Evolutionary conservation across 2,113 vertebrate species (phyloP), one percentile per base, ranked within the genome.

Genomic region (Limanda limanda): DNA sequence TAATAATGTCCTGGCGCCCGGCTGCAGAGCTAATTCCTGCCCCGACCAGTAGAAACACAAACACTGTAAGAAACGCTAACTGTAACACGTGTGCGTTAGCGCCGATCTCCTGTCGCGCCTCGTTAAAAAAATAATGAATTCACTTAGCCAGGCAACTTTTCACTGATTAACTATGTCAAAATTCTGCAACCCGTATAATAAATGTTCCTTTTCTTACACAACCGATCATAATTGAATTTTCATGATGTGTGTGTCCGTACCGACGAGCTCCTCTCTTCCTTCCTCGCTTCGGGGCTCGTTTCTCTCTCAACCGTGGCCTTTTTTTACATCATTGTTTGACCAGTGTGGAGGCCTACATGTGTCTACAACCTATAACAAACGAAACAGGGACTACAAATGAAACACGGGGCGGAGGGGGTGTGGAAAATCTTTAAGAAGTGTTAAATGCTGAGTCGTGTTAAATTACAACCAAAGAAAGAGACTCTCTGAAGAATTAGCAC

Each of bases 401-500:
- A 86, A 88, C 81, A 70, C 83, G 25, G 25, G 25, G 25, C 3
- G 25, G 25, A 82, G 85, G 81, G 83, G 74, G 62, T 83, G 87
- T 7, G 47, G 47, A 95, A 95, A 95, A 95, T 96, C 95, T 96
- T 96, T 95, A 95, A 95, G 91, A 95, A 95, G 93, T 95, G 94
- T 95, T 96, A 95, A 95, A 95, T 95, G 96, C 95, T 91, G 95
- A 97, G 95, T 96, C 95, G 94, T 95, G 96, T 95, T 95, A 97
- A 97, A 97, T 96, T 96, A 96, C 94, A 95, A 95, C 96, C 95
- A 94, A 97, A 97, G 96, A 98, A 98, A 96, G 95, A 90, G 86
- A 88, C 88, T 95, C 97, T 98, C 97, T 93, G 93, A 97, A 98
- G 97, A 98, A 98, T 98, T 96, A 96, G 95, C 95, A 95, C 96